Base-by-base conservation (phyloP, 2,113 vertebrate species). In the Pogonocichla stellata region DNA sequence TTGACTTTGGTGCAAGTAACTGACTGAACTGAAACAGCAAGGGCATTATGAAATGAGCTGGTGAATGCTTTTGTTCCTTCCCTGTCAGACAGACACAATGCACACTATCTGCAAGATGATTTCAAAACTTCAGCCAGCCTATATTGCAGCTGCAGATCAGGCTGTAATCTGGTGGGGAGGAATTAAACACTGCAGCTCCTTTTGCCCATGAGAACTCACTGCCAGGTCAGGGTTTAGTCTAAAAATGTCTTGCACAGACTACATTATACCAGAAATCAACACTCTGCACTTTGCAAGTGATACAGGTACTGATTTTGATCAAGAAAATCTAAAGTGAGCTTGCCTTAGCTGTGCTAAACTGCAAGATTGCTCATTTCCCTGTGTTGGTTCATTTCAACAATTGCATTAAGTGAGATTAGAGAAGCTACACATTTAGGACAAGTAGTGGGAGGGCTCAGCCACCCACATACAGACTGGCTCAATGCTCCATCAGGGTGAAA, bases 391-490 rank as follows among this genome's bases (percentile, higher is more conserved):
- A 50, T 57, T 70, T 90, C 64, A 92, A 71, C 88, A 90, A 86
- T 33, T 88, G 94, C 71, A 90, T 78, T 67, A 75, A 93, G 72
- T 33, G 65, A 92, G 81, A 86, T 90, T 58, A 92, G 82, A 83
- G 82, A 80, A 92, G 80, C 66, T 86, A 88, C 64, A 77, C 64
- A 54, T 92, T 94, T 88, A 94, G 86, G 88, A 77, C n/a, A 38
- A 10, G n/a, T 9, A 45, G 82, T 73, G 47, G 82, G 95, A 82
- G 73, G 45, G 82, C 64, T 86, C 71, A 72, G 38, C 79, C 80
- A 80, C 71, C 71, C 75, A 92, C 92, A 40, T 26, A 56, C 0
- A 4, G 74, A 14, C 36, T 14, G 42, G 71, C 79, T 77, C 85
- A 88, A 61, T 58, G 38, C 50, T 69, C 87, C 73, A 57, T 36